Evolutionary conservation across 2,888 invertebrate genomes (phyloP).

Genomic region (Amphipoea oculea): DNA sequence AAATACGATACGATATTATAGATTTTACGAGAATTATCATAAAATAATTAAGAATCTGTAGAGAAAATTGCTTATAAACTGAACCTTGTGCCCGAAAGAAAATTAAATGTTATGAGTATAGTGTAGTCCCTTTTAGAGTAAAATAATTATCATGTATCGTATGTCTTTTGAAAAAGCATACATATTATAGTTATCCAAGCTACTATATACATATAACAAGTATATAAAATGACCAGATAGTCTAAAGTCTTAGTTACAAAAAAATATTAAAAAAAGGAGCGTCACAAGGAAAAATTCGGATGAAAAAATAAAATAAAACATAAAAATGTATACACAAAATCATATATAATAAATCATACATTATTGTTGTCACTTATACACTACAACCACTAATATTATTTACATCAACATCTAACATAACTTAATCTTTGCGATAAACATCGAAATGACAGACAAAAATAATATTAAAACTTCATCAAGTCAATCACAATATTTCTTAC

Average conservation of each 20-base stretch:
- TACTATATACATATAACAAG: constrained; percentile 7
- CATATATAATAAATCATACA: constrained; percentile 72
- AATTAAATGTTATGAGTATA: not conserved
- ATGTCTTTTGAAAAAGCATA: constrained; percentile 36
- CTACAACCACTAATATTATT: constrained; percentile 65
- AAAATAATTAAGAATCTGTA: constrained; percentile 6
- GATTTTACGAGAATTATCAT: not conserved
- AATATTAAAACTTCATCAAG: constrained; percentile 52
- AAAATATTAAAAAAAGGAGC: constrained; percentile 2
- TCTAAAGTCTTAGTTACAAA: no score
- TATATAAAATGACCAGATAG: not conserved
- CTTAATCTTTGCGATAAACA: constrained; percentile 66
- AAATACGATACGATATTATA: not conserved
- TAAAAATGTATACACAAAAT: constrained; percentile 71
- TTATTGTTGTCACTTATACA: constrained; percentile 68
- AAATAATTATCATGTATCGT: not conserved
- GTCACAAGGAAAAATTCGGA: constrained; percentile 5
- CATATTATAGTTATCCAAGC: constrained; percentile 18
- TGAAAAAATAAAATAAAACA: constrained; percentile 62
- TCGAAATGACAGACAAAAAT: constrained; percentile 59
- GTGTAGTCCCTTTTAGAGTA: not conserved
- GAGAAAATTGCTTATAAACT: constrained; percentile 7
- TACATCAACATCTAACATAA: constrained; percentile 67
- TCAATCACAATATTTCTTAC: constrained; percentile 76
- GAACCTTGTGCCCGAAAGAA: constrained; percentile 30